Base-by-base conservation (phyloP, 1,140 invertebrate genomes). In the Coelopa frigida region DNA sequence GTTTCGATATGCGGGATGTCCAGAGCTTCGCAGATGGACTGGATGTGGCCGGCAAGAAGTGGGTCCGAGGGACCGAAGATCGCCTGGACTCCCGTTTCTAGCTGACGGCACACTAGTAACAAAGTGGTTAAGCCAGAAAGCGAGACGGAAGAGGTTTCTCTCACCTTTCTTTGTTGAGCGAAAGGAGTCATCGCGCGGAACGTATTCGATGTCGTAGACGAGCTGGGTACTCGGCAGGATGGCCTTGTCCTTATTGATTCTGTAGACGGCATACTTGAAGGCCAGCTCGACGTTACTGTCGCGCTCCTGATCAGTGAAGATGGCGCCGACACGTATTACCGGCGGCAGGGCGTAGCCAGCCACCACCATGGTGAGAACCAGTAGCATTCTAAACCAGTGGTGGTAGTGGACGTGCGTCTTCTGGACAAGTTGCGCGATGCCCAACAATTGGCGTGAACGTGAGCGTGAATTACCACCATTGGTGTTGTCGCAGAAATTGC, bases 191-290 rank as follows among this genome's bases (percentile, higher is more conserved):
- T 87, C 84, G 42, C 80, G 78, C 7, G 87, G 84, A 41, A 89
- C 86, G 71, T 92, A 91, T 68, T 92, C 85, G 53, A 94, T 91
- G 61, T 94, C 88, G 61, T 93, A 93, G 2, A 90, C 82, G 22
- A 94, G 71, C 1, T 88, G 91, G 1, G 84, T 90, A 54, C 92
- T 87, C 4, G 89, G 84, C 35, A 94, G 70, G 11, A 94, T 70
- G 42, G 74, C 77, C 43, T 82, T 78, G 53, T 94, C 89, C 58
- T 88, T 89, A 70, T 94, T 94, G 44, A 94, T 88, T 41, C 85
- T 80, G 70, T 92, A 92, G 2, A 94, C 87, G 2, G 90, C 89
- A 70, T 94, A 94, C 58, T 94, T 93, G 71, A 94, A 94, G 3
- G 91, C 87, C 46, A 91, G 71, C 66, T 94, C 90, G 0, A 83